Conservation (phyloP, 2,888 invertebrate genomes). For the Nemotelus nigrinus region DNA sequence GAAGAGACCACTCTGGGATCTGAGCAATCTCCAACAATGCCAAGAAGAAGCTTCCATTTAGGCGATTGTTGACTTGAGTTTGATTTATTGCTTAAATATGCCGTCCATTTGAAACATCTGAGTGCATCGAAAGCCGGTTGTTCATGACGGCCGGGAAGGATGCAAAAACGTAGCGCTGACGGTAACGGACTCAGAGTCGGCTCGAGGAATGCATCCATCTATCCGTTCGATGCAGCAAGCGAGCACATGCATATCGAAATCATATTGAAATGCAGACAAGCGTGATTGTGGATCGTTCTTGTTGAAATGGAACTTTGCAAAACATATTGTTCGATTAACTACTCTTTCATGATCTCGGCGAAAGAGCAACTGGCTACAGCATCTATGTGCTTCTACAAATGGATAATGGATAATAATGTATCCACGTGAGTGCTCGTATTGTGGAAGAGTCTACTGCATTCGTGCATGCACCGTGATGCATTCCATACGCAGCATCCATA, state of each 20-base stretch:
- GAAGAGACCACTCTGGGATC: background rate
- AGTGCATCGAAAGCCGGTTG: background rate
- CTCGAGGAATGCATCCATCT: no score
- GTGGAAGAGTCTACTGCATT: background rate
- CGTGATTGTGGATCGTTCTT: background rate
- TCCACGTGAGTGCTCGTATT: background rate
- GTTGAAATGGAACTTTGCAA: background rate
- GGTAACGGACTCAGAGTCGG: no score
- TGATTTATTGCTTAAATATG: conserved; percentile 22
- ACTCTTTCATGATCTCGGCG: background rate
- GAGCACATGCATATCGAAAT: no score
- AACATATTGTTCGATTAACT: conserved; percentile 11
- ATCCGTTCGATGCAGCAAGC: no score
- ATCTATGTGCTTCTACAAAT: background rate
- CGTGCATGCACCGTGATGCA: background rate
- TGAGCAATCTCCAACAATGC: background rate
- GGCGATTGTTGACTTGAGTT: conserved; percentile 19
- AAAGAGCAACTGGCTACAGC: background rate
- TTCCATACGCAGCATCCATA: background rate
- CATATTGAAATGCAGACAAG: no score
- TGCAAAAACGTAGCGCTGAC: background rate
- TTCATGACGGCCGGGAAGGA: background rate
- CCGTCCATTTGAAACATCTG: background rate
- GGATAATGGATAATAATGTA: background rate
- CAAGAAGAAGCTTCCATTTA: conserved; percentile 11